Evolutionary conservation across 2,113 vertebrate species (phyloP).

Genomic region (Alectura lathami): DNA sequence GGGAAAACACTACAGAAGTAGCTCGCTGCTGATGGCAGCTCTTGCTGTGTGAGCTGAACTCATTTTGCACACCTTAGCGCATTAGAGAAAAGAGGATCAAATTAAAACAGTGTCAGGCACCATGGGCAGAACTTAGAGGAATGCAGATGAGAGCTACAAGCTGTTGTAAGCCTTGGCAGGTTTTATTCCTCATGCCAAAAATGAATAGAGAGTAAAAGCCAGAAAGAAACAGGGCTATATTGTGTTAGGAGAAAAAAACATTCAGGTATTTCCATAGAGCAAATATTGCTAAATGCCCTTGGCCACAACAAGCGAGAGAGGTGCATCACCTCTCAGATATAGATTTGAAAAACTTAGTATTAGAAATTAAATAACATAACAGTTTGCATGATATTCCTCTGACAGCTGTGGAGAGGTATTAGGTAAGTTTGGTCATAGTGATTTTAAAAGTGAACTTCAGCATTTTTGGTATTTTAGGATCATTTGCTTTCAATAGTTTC

Average conservation of each 20-base stretch:
- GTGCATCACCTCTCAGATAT: background rate
- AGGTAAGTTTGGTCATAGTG: background rate
- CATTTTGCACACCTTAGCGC: background rate
- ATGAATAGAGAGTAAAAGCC: background rate
- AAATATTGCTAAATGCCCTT: background rate
- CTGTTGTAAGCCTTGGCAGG: background rate
- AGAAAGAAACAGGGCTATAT: background rate
- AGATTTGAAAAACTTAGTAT: background rate
- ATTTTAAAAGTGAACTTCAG: background rate
- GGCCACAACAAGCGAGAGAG: background rate
- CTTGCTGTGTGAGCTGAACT: background rate
- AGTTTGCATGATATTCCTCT: background rate
- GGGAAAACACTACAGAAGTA: background rate
- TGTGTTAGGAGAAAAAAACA: background rate
- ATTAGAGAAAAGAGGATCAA: background rate
- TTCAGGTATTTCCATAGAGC: background rate
- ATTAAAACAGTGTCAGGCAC: background rate
- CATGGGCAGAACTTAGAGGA: background rate
- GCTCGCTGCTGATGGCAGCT: background rate
- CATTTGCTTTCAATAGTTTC: background rate
- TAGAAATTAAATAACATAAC: background rate
- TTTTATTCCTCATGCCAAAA: background rate
- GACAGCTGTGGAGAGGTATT: background rate
- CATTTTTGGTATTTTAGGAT: background rate
- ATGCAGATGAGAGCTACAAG: accelerated